Evolutionary conservation across 1,140 invertebrate species (phyloP).

Genomic region (Spodoptera litura): DNA sequence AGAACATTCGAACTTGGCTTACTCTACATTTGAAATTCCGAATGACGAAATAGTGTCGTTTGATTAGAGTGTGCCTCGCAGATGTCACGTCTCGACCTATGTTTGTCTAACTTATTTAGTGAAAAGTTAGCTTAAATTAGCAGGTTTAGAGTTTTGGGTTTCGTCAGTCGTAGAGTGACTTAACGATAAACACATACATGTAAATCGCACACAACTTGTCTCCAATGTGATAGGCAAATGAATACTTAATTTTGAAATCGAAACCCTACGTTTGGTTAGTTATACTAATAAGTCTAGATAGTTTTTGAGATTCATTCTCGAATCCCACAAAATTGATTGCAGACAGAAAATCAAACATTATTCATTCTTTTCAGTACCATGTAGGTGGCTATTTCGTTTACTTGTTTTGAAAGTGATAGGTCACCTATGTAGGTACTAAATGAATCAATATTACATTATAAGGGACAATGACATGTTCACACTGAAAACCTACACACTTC

Average conservation of each 20-base stretch:
- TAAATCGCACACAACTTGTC: neutral
- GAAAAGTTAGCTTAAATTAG: constrained; percentile 13
- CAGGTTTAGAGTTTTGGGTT: neutral
- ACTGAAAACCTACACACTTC: neutral
- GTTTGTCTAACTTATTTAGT: neutral
- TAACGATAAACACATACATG: neutral
- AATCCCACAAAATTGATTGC: too few species aligned
- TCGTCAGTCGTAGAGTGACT: neutral
- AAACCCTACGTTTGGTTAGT: too few species aligned
- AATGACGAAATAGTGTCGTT: constrained; percentile 3
- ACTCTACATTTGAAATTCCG: constrained; percentile 17
- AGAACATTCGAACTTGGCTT: constrained; percentile 18
- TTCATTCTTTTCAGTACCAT: too few species aligned
- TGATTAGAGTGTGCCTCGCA: constrained; percentile 14
- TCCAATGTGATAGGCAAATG: too few species aligned
- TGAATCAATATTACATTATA: neutral
- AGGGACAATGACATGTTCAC: constrained; percentile 3
- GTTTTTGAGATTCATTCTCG: too few species aligned
- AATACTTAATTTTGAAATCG: neutral
- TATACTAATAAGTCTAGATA: too few species aligned
- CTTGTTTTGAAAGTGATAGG: too few species aligned
- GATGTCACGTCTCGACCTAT: constrained; percentile 3
- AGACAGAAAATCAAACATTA: too few species aligned
- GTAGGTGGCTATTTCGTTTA: too few species aligned
- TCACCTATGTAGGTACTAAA: too few species aligned